A percentile compares a stretch with the other conserved stretches of the same genome.
Conservation (phyloP, 23 tunicate genomes). For the Pegea sp. region DNA sequence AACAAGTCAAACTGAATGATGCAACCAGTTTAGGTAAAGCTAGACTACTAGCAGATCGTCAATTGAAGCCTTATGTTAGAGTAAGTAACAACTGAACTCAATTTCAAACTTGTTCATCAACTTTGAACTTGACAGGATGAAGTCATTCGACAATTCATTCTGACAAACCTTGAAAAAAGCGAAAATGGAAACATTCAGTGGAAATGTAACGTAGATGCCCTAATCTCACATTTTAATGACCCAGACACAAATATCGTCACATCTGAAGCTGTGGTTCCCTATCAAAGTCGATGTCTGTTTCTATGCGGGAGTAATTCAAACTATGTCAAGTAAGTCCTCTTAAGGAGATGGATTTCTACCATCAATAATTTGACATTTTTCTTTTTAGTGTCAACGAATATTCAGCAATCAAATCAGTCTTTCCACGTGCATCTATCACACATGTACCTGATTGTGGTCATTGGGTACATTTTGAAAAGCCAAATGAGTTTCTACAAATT, state of each 20-base stretch:
- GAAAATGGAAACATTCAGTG: conserved; percentile 18
- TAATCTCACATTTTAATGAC: conserved; percentile 6
- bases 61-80: conserved; percentile 6
- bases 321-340: conserved; percentile 10
- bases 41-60: conserved; percentile 21
- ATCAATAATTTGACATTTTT: neutral
- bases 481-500: conserved; percentile 20
- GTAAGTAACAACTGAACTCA: neutral
- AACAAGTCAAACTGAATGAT: conserved; percentile 8
- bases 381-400: conserved; percentile 16
- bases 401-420: conserved; percentile 20
- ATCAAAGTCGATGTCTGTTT: conserved; percentile 10
- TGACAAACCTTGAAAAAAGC: conserved; percentile 16
- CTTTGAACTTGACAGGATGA: conserved; percentile 2
- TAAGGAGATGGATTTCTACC: neutral
- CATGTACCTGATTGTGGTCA: conserved; percentile 63
- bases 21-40: conserved; percentile 11
- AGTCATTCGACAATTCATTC: conserved; percentile 10
- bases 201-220: conserved; percentile 24
- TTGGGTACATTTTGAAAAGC: conserved; percentile 74
- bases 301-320: conserved; percentile 23
- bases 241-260: neutral
- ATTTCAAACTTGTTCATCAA: neutral
- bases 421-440: conserved; percentile 23
- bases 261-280: conserved; percentile 3